phyloP scores from a whole-genome alignment of 2,113 vertebrate species.

The Acrocephalus arundinaceus region DNA sequence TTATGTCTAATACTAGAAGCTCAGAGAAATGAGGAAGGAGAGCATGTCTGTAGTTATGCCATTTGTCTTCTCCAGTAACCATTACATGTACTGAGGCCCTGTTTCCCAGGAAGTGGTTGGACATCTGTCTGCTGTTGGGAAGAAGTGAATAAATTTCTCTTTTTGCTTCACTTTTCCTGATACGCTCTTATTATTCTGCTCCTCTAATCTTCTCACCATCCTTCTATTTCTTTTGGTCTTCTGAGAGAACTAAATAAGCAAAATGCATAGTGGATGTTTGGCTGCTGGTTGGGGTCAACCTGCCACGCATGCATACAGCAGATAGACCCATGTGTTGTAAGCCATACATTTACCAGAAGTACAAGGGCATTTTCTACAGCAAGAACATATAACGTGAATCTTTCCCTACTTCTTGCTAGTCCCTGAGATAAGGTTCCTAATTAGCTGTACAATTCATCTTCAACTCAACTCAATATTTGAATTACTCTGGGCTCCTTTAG shows the following conservation, averaged over 20 bases:
- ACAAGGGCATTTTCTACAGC: background rate
- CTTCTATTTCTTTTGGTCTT: background rate
- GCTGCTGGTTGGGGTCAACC: background rate
- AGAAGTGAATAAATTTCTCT: background rate
- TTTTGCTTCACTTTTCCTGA: background rate
- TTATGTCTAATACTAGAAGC: background rate
- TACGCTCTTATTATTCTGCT: fast-evolving
- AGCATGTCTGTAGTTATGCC: background rate
- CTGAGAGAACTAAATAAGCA: background rate
- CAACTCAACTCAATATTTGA: background rate
- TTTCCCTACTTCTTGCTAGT: background rate
- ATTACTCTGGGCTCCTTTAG: background rate
- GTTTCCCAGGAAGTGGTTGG: background rate
- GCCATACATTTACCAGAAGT: background rate
- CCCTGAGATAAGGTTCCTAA: background rate
- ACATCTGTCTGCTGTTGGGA: background rate
- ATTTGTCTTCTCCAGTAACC: background rate
- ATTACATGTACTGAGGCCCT: fast-evolving
- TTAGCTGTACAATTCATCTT: background rate
- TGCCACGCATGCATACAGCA: background rate
- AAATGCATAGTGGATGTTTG: background rate
- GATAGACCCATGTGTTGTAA: fast-evolving
- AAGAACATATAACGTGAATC: background rate
- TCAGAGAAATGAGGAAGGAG: background rate
- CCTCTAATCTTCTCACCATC: background rate